Evolutionary conservation across 2,113 vertebrate genomes (phyloP).

Genomic region (Brachypodius melanocephalos): DNA sequence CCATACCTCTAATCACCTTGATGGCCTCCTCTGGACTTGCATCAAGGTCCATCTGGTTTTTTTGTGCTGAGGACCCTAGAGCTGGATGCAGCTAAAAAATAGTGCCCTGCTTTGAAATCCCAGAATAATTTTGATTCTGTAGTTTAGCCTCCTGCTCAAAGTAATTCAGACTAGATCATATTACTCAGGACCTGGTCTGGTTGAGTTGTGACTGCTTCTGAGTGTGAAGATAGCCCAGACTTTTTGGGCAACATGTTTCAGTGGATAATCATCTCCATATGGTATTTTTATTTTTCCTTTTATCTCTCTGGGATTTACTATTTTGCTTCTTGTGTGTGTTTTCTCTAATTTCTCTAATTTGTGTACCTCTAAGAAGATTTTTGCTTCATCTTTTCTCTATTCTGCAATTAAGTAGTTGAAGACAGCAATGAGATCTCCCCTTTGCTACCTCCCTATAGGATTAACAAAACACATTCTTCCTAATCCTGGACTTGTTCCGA

Average conservation of each 20-base stretch:
- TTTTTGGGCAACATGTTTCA: neutral
- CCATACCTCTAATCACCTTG: neutral
- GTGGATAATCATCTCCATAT: neutral
- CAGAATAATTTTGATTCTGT: neutral
- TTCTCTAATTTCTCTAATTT: neutral
- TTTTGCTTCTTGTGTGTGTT: neutral
- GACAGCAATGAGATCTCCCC: neutral
- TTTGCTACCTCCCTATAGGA: neutral
- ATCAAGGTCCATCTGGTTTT: neutral
- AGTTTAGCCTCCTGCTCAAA: neutral
- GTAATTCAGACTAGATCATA: neutral
- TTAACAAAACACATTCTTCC: neutral
- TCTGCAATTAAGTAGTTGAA: neutral
- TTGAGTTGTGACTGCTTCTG: neutral
- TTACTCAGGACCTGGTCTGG: neutral
- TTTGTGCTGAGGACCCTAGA: neutral
- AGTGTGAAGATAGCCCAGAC: neutral
- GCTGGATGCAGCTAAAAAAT: neutral
- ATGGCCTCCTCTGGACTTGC: neutral
- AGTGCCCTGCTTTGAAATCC: neutral
- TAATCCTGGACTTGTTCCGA: neutral
- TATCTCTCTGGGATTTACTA: neutral
- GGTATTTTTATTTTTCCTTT: neutral
- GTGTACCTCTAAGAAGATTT: neutral
- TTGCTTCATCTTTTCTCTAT: neutral